Evolutionary conservation across 2,888 invertebrate species (phyloP), one percentile per base, ranked within the genome.

Genomic region (Limnephilus rhombicus): DNA sequence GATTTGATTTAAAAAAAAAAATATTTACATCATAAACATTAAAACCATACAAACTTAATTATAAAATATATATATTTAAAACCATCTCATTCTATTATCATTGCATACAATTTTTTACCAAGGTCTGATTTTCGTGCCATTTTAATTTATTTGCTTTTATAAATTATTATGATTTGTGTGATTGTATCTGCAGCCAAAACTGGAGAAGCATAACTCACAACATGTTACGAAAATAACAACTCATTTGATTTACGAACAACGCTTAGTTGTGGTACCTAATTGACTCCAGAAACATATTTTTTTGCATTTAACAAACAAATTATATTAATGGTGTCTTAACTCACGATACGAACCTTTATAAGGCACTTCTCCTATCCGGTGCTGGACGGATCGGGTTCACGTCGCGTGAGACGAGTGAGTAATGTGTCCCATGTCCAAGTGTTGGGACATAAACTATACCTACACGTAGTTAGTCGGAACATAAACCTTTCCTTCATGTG

Each of bases 401-500:
- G 68, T 68, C 68, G 68, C 68, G 68, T 68, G 68, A 68, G 68
- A 68, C 68, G n/a, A 68, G 24, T n/a, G 68, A 68, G 68, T 68
- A 68, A 68, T 68, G 68, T 68, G 68, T 68, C 68, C 68, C 68
- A 9, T 24, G 68, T 68, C 68, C 68, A 24, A 68, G 68, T 68
- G 68, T 68, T 68, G 24, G 68, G 68, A 68, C 68, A 68, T 68
- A 68, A 68, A 68, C 68, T 68, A 68, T 68, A 68, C 68, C 68
- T 68, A 68, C 68, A 68, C 24, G 68, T 68, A 68, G 83, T 83
- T 37, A 41, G 83, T 83, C 24, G 37, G 37, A 41, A 83, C 31
- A 83, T 83, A 83, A 83, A 83, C 83, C 83, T 37, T 37, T 83
- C 83, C 37, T 83, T 83, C 83, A 83, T 34, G 83, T 24, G 37